phyloP scores from a whole-genome alignment of 1,140 invertebrate genomes.

The Galleria mellonella region DNA sequence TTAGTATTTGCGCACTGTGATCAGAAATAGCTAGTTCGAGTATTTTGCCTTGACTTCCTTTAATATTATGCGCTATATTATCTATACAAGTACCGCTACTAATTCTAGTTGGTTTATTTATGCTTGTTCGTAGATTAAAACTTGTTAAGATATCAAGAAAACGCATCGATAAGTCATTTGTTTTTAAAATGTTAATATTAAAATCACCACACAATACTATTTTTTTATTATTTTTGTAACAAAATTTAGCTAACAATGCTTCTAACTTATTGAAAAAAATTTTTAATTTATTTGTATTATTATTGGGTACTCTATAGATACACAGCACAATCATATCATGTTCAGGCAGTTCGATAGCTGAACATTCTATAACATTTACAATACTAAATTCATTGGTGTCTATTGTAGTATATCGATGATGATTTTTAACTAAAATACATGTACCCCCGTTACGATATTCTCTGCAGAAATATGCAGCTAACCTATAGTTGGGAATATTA shows the following conservation, averaged over 20 bases:
- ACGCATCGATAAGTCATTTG: neutral
- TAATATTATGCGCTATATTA: constrained; percentile 9
- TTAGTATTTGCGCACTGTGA: constrained; percentile 14
- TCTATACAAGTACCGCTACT: constrained; percentile 13
- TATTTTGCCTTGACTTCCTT: constrained; percentile 3
- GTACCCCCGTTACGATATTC: constrained; percentile 9
- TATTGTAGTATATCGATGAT: neutral
- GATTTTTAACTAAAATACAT: constrained; percentile 8
- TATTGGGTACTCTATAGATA: constrained; percentile 12
- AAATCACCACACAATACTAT: constrained; percentile 11
- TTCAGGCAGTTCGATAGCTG: neutral
- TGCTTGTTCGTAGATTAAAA: constrained; percentile 7
- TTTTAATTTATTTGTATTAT: neutral
- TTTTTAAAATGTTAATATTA: constrained; percentile 9
- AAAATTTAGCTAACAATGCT: neutral
- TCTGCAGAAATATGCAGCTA: constrained; percentile 5
- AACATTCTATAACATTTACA: too few relatives aligned
- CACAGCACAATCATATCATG: constrained; percentile 10
- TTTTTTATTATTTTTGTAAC: constrained; percentile 4
- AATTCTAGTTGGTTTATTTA: constrained; percentile 7
- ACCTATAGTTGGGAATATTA: too few relatives aligned
- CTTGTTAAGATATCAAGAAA: constrained; percentile 2
- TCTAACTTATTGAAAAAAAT: constrained; percentile 2
- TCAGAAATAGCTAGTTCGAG: constrained; percentile 16
- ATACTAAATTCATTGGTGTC: neutral